Base-by-base conservation (phyloP, 2,113 vertebrate genomes). In the Salvelinus fontinalis region DNA sequence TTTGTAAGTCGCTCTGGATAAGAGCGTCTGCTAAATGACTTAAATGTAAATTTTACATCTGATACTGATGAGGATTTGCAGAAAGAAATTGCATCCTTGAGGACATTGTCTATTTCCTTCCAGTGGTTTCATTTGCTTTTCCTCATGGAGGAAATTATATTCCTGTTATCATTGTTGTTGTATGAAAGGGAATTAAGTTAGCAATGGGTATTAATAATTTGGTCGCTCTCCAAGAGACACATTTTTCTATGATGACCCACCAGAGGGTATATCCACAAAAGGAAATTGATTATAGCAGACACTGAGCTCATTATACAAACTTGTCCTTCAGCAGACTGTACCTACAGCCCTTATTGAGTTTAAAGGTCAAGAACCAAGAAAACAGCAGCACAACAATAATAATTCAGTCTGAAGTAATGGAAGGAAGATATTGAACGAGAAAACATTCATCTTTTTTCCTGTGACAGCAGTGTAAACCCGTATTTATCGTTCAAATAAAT, bases 401-500 rank as follows among this genome's bases (percentile, higher is more conserved):
- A 66, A 67, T 78, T 80, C 72, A 75, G 73, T 70, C 62, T 31
- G 3, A n/a, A 27, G 67, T 64, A 79, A 76, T 72, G 57, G 59
- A 51, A 51, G 44, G 57, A 62, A 22, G 75, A 29, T 71, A 34
- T 22, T 69, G 49, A 59, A 70, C 70, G 9, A 67, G 70, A 16
- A 70, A 74, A 73, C 48, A 66, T 70, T 20, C 54, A 73, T 70
- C 39, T 57, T 26, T 26, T 29, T 27, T 69, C 71, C 49, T 68
- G 74, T 77, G 77, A 72, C 51, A 78, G 67, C 66, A 44, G 78
- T 57, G 75, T 75, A 67, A 68, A 76, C 79, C 65, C 82, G 65
- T 75, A 78, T 83, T 86, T 78, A 86, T 85, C 72, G 75, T 70
- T 22, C 54, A 75, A 71, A 83, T 71, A 87, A 84, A 77, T 72